Evolutionary conservation across 2,113 vertebrate genomes (phyloP), one percentile per base, ranked within the genome.

Genomic region (Polypterus senegalus): DNA sequence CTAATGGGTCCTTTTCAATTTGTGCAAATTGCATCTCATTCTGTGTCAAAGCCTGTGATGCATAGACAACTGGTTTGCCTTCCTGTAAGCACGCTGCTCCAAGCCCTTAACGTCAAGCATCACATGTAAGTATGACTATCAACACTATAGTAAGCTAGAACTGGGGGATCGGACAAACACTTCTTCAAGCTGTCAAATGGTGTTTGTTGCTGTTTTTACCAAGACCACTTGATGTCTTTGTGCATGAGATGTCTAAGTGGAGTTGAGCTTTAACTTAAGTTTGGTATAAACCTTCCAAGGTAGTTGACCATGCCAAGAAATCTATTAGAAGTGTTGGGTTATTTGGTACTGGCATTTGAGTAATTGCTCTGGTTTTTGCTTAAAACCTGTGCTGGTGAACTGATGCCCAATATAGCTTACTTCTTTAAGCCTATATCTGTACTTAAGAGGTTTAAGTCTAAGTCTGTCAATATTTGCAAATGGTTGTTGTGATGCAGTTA

Each of bases 351-450:
- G 61, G 67, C 58, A 6, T 60, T 48, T 64, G 0, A 1, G 48
- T 63, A n/a, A 1, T 49, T 4, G 54, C 71, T 63, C 57, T 0
- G 0, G 54, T 59, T 65, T 74, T 60, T 62, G 69, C 67, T 66
- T 75, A 77, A 65, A 78, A 54, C 55, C 67, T 43, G 77, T 69
- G 64, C 70, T 69, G 68, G 75, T 77, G 68, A 73, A 76, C 62
- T 54, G 43, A 1, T 46, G 3, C 59, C 66, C 66, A n/a, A 55
- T 0, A 9, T 74, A 75, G 61, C 59, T 5, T 44, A 66, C 68
- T 69, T 77, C 73, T 73, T 75, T 46, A 69, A 77, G 69, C 67
- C 45, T 63, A 66, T 79, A 79, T 65, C 63, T 44, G 69, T 27
- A 27, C 27, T 27, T 6, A 69, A 59, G 62, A 54, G 73, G 63